These are phyloP conservation scores for Excalfactoria chinensis DNA, from an alignment of 2,113 vertebrate genomes.

Conservation along the genomic window DNA sequence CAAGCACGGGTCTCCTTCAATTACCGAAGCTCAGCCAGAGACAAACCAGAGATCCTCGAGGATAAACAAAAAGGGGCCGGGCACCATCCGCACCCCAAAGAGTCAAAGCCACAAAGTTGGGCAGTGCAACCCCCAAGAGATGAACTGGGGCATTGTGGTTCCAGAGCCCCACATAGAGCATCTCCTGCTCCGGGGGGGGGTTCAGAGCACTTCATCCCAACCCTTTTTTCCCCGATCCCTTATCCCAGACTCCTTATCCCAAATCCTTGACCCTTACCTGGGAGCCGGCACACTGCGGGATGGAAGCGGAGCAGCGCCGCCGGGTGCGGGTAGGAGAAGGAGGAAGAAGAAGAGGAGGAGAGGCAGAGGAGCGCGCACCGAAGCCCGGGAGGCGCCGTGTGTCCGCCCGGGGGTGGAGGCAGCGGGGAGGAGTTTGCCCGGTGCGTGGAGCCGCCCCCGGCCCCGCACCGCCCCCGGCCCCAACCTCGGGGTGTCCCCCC, in stretches of 20 bases:
- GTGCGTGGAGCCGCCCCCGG: background rate
- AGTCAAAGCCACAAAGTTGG: background rate
- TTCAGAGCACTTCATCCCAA: background rate
- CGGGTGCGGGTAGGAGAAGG: background rate
- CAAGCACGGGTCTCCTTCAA: conserved; percentile 57
- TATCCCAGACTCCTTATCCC: no score
- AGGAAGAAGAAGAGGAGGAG: background rate
- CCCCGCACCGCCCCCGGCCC: background rate
- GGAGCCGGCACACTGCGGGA: background rate
- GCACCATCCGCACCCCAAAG: no score
- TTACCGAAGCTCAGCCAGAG: conserved; percentile 49
- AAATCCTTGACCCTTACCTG: background rate
- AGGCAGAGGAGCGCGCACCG: background rate
- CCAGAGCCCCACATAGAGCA: no score
- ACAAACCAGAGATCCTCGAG: conserved; percentile 60
- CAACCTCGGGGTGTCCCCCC: background rate
- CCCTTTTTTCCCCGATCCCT: background rate
- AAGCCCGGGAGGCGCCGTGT: background rate
- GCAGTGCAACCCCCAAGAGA: background rate
- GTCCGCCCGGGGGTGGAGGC: no score
- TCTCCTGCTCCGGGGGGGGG: background rate
- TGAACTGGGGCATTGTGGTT: background rate
- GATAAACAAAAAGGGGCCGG: conserved; percentile 26
- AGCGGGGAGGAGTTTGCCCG: background rate
- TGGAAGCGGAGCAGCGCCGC: background rate